phyloP scores from a whole-genome alignment of 2,113 vertebrate species.

The Salvelinus namaycush region DNA sequence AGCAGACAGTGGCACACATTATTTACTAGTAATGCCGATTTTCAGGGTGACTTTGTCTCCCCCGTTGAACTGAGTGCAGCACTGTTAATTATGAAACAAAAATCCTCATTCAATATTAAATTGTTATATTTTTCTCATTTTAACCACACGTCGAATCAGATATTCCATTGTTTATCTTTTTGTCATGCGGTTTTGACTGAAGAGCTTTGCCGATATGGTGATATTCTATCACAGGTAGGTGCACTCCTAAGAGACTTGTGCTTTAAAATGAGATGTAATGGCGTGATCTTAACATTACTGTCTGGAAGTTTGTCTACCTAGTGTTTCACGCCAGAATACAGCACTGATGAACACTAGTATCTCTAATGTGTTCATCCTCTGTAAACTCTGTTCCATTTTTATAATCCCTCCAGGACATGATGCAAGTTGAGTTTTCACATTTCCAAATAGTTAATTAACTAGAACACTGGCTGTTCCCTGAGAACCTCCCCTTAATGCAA shows the following conservation, averaged over 20 bases:
- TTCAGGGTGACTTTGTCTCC: slow-evolving; percentile 59
- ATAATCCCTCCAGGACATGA: slow-evolving; percentile 9
- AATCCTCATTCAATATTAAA: slow-evolving; percentile 60
- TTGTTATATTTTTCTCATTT: slow-evolving; percentile 52
- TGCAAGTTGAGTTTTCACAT: slow-evolving; percentile 8
- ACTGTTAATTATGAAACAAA: slow-evolving; percentile 49
- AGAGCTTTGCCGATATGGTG: slow-evolving; percentile 25
- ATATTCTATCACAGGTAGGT: slow-evolving; percentile 22
- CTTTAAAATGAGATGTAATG: neutral
- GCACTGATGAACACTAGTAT: neutral
- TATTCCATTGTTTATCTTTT: slow-evolving; percentile 56
- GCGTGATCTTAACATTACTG: neutral
- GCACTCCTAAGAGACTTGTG: slow-evolving; percentile 31
- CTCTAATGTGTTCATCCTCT: neutral
- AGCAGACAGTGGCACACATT: slow-evolving; percentile 52
- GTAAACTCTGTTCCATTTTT: slow-evolving; percentile 1
- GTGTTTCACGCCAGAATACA: neutral
- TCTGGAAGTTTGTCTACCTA: neutral
- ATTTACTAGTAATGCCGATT: slow-evolving; percentile 64
- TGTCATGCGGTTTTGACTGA: slow-evolving; percentile 28
- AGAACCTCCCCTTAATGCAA: neutral
- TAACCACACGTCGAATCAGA: slow-evolving; percentile 52
- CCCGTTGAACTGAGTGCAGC: slow-evolving; percentile 45
- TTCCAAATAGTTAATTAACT: slow-evolving; percentile 14
- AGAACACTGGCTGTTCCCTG: neutral